Evolutionary conservation across 2,888 invertebrate species (phyloP).

Genomic region (Cremastobaeus sp.): DNA sequence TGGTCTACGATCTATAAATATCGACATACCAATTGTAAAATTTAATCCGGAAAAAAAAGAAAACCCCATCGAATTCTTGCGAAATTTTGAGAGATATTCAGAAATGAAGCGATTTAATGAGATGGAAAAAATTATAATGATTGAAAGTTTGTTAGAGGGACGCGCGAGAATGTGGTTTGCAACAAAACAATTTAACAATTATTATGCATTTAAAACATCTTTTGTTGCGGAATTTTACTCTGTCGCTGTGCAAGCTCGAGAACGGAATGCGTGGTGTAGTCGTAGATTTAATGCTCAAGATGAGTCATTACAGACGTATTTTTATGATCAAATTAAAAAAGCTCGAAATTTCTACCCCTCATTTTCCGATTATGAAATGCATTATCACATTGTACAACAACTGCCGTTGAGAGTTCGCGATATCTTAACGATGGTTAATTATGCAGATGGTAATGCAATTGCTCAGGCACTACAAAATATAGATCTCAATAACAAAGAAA

Average conservation of each 20-base stretch:
- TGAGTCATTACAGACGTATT: slow-evolving; percentile 31
- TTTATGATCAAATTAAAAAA: slow-evolving; percentile 33
- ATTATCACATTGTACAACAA: slow-evolving; percentile 42
- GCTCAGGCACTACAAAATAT: slow-evolving; percentile 16
- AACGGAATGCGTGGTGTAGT: slow-evolving; percentile 16
- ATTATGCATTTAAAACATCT: not conserved
- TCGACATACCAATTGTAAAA: slow-evolving; percentile 25
- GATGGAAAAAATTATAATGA: slow-evolving; percentile 8
- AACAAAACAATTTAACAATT: slow-evolving; percentile 5
- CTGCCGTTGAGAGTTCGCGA: slow-evolving; percentile 35
- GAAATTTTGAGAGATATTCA: slow-evolving; percentile 35
- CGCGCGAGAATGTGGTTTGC: slow-evolving; percentile 19
- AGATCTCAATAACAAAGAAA: slow-evolving; percentile 14
- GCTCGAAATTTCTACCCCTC: slow-evolving; percentile 33
- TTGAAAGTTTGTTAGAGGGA: slow-evolving; percentile 22
- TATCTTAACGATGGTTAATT: slow-evolving; percentile 20
- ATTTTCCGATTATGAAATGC: slow-evolving; percentile 31
- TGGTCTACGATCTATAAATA: slow-evolving; percentile 19
- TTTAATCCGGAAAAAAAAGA: slow-evolving; percentile 5
- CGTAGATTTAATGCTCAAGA: slow-evolving; percentile 8
- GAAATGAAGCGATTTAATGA: slow-evolving; percentile 15
- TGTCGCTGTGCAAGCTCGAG: slow-evolving; percentile 19
- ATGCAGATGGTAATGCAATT: not conserved
- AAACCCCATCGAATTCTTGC: slow-evolving; percentile 36
- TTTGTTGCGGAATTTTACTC: slow-evolving; percentile 46